Conservation (phyloP, 2,113 vertebrate genomes). For the Sterrhoptilus dennistouni region DNA sequence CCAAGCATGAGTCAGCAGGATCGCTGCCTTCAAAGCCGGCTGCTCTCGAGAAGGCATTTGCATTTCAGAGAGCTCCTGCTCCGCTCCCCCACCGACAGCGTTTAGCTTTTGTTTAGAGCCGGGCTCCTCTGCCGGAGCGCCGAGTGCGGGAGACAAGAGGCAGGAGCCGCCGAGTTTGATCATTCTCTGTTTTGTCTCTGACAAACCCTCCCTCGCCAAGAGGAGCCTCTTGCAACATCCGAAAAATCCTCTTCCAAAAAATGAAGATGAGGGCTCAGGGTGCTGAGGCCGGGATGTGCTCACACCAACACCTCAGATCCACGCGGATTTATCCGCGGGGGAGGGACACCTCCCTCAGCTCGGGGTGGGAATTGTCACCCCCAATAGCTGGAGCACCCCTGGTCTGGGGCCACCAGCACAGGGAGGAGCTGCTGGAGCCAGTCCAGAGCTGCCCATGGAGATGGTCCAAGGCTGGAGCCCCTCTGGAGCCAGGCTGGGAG, state of each 20-base stretch:
- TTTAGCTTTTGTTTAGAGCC: conserved; percentile 41
- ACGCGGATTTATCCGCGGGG: fast-evolving
- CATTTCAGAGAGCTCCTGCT: conserved; percentile 56
- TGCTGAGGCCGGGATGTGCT: not conserved
- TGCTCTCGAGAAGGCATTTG: conserved; percentile 25
- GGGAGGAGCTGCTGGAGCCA: not conserved
- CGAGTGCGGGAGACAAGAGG: not conserved
- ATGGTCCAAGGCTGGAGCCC: too few relatives aligned
- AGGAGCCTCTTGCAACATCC: not conserved
- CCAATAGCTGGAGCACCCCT: fast-evolving
- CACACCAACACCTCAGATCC: fast-evolving
- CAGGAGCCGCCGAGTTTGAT: conserved; percentile 20
- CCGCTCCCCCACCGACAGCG: not conserved
- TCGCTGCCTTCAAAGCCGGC: not conserved
- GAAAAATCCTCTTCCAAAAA: not conserved
- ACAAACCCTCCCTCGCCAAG: not conserved
- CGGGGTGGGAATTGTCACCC: not conserved
- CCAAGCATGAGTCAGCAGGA: conserved; percentile 31
- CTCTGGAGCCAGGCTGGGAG: too few relatives aligned
- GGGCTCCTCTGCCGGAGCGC: not conserved
- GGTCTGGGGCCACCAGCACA: not conserved
- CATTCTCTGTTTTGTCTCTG: not conserved
- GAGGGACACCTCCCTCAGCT: not conserved
- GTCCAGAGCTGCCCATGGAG: not conserved
- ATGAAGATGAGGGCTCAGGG: not conserved